Evolutionary conservation across 1,140 invertebrate species (phyloP).

Genomic region (Coenobita brevimanus): DNA sequence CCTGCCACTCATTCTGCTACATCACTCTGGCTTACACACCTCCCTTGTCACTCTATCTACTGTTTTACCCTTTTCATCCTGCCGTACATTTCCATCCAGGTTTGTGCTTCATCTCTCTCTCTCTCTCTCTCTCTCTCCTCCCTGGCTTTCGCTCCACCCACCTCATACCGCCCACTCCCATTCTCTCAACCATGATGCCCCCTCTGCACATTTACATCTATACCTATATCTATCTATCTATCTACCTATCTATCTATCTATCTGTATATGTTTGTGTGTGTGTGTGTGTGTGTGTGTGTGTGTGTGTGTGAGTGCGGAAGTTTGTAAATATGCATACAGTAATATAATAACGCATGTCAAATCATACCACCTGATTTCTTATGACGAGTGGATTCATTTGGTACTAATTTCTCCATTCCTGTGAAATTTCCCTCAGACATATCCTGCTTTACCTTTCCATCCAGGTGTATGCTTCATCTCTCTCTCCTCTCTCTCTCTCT

Average conservation of each 20-base stretch:
- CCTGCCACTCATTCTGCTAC: not conserved
- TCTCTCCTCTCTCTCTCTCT: not conserved
- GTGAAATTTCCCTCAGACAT: too few species aligned
- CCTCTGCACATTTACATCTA: not conserved
- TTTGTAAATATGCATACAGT: too few species aligned
- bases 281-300: constrained; percentile 1
- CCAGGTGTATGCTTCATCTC: not conserved
- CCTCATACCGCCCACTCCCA: not conserved
- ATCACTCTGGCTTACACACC: not conserved
- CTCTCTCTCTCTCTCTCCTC: not conserved
- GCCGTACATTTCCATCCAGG: not conserved
- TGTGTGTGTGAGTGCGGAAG: not conserved
- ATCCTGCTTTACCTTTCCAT: too few species aligned
- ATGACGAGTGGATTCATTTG: too few species aligned
- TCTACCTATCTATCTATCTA: too few species aligned
- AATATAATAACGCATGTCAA: too few species aligned
- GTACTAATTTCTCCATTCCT: too few species aligned
- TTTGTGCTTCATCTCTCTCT: not conserved
- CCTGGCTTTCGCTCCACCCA: not conserved
- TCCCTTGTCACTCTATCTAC: not conserved
- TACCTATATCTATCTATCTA: too few species aligned
- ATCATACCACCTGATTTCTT: too few species aligned
- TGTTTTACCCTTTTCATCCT: not conserved
- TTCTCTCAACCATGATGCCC: not conserved
- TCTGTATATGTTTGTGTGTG: too few species aligned